phyloP scores from a whole-genome alignment of 2,888 invertebrate species.

The Biston stratarius region DNA sequence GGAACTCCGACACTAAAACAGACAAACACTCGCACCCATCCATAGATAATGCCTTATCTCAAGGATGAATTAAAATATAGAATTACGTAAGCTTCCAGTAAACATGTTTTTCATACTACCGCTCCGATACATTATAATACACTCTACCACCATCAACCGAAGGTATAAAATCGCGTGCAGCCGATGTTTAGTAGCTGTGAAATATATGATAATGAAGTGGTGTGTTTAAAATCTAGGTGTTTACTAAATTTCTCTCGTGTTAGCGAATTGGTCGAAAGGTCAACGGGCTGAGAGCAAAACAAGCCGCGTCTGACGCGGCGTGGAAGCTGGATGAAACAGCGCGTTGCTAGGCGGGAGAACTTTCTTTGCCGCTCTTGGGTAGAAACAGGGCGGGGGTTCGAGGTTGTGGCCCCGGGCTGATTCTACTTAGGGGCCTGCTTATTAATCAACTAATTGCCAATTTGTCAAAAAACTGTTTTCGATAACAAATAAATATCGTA shows the following conservation, averaged over 20 bases:
- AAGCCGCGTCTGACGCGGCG: constrained; percentile 19
- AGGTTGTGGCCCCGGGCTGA: neutral
- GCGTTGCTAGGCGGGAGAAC: constrained; percentile 21
- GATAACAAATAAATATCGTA: too few relatives aligned
- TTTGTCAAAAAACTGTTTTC: too few relatives aligned
- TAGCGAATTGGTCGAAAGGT: constrained; percentile 32
- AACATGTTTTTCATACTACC: constrained; percentile 61
- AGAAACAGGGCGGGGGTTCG: neutral
- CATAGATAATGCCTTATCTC: constrained; percentile 62
- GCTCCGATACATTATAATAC: neutral
- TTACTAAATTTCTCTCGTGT: constrained; percentile 31
- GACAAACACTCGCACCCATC: constrained; percentile 42
- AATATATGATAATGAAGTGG: constrained; percentile 16
- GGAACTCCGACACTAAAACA: constrained; percentile 27
- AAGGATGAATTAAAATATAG: constrained; percentile 64
- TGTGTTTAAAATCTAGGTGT: constrained; percentile 33
- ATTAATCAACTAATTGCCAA: too few relatives aligned
- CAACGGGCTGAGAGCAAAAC: constrained; percentile 35
- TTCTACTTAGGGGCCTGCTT: too few relatives aligned
- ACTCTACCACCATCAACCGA: neutral
- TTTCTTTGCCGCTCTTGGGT: neutral
- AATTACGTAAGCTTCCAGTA: constrained; percentile 58
- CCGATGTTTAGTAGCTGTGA: neutral
- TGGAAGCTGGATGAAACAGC: constrained; percentile 9
- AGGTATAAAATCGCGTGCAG: constrained; percentile 1